These are phyloP conservation scores for Nebria brevicollis DNA, from an alignment of 2,888 invertebrate species.

Conservation along the genomic window DNA sequence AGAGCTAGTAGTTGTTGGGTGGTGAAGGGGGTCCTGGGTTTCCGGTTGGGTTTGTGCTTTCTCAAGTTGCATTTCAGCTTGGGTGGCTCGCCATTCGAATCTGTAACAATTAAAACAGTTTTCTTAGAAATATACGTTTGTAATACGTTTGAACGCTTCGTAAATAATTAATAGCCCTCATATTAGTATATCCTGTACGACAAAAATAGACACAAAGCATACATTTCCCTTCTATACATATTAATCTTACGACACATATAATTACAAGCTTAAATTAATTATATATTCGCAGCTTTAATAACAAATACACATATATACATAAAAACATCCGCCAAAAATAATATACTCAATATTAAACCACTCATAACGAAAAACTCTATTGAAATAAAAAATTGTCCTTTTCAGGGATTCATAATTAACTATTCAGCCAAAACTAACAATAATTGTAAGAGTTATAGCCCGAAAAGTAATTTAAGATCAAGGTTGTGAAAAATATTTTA, in stretches of 20 bases:
- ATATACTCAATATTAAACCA: too few relatives aligned
- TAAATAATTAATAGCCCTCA: conserved; percentile 50
- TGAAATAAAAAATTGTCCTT: too few relatives aligned
- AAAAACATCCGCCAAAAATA: too few relatives aligned
- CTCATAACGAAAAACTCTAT: too few relatives aligned
- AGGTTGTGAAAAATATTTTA: too few relatives aligned
- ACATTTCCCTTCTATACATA: neutral
- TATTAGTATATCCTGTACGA: conserved; percentile 50
- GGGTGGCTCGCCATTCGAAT: conserved; percentile 81
- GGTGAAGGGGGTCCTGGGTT: conserved; percentile 98
- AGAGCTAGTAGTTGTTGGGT: conserved; percentile 93
- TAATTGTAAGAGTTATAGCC: too few relatives aligned
- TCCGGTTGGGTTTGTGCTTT: conserved; percentile 98
- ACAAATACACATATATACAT: too few relatives aligned
- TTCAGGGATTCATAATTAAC: too few relatives aligned
- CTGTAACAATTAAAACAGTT: conserved; percentile 61
- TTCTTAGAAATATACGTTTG: neutral
- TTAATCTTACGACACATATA: conserved; percentile 5
- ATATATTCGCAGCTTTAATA: too few relatives aligned
- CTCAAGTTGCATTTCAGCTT: conserved; percentile 90
- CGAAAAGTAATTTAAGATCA: too few relatives aligned
- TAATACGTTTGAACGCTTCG: conserved; percentile 42
- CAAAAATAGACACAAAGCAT: conserved; percentile 27
- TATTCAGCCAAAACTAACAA: too few relatives aligned
- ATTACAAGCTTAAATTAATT: neutral